phyloP scores from a whole-genome alignment of 2,888 invertebrate species.

The Timema cristinae region DNA sequence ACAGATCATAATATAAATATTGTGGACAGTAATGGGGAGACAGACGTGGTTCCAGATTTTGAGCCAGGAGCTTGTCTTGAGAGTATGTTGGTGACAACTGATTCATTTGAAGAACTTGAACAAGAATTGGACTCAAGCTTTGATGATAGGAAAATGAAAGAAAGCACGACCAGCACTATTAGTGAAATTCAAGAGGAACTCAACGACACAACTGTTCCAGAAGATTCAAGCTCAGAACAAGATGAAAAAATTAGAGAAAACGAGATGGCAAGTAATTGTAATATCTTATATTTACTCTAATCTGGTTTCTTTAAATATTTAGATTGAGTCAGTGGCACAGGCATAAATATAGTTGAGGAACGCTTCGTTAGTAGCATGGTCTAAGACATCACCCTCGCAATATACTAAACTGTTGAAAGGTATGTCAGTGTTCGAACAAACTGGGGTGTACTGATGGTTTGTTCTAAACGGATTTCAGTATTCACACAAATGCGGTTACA shows the following conservation, averaged over 20 bases:
- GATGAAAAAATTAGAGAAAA: conserved; percentile 28
- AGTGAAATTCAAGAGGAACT: conserved; percentile 56
- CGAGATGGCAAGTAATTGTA: conserved; percentile 25
- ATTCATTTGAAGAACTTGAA: conserved; percentile 66
- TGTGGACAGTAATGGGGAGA: conserved; percentile 25
- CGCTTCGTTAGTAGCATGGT: no score
- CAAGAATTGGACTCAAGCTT: conserved; percentile 61
- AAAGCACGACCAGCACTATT: conserved; percentile 54
- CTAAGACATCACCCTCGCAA: no score
- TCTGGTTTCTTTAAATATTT: no score
- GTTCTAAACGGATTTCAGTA: no score
- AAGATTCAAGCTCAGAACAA: conserved; percentile 25
- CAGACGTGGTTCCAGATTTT: conserved; percentile 33
- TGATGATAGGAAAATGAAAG: conserved; percentile 53
- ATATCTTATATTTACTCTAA: not conserved
- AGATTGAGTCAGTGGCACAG: no score
- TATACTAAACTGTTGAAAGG: no score
- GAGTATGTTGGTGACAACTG: conserved; percentile 66
- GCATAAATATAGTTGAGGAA: no score
- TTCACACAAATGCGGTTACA: no score
- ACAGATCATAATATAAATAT: not conserved
- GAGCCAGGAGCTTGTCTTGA: conserved; percentile 61
- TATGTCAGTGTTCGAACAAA: no score
- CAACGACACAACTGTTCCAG: conserved; percentile 40
- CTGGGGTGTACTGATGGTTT: no score